Evolutionary conservation across 2,888 invertebrate species (phyloP), one percentile per base, ranked within the genome.

Genomic region (Cantharis rufa): DNA sequence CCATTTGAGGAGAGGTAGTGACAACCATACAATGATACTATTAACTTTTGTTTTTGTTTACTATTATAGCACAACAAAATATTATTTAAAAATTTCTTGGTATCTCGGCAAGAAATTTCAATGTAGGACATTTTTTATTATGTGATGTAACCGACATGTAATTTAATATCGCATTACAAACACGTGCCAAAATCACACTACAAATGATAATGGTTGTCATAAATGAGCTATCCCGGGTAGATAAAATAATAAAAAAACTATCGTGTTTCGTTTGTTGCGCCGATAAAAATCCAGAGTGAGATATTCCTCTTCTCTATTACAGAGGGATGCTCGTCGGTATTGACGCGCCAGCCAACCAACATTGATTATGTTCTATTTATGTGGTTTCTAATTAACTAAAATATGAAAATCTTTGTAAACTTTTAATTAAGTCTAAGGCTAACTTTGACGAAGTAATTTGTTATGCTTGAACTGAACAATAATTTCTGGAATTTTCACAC

Each of bases 101-200:
- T 48, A 48, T 48, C 9, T 5, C 9, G 13, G 48, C 7, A n/a
- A 48, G n/a, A 48, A 48, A n/a, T 48, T 48, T 48, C 48, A 48
- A 48, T 48, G 48, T n/a, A 48, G n/a, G 48, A 48, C 4, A 48
- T 48, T n/a, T 48, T 48, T 48, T 48, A 48, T 48, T n/a, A 48
- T 48, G 48, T 48, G 48, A 66, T 66, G 7, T 66, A 66, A 66
- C 21, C 64, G 64, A 66, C 64, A 66, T 21, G 32, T 72, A 72
- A 72, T 77, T 62, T 72, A 71, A 73, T 76, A 81, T 80, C 75
- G 78, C 79, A 81, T 81, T 80, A 76, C 78, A 71, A 77, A 78
- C 81, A 81, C 81, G 79, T 81, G 81, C 75, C 80, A 76, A 79
- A 79, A 76, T 81, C 81, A 78, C 81, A 81, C 81, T 80, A 81